phyloP scores from a whole-genome alignment of 2,113 vertebrate genomes.

The Sialia sialis region DNA sequence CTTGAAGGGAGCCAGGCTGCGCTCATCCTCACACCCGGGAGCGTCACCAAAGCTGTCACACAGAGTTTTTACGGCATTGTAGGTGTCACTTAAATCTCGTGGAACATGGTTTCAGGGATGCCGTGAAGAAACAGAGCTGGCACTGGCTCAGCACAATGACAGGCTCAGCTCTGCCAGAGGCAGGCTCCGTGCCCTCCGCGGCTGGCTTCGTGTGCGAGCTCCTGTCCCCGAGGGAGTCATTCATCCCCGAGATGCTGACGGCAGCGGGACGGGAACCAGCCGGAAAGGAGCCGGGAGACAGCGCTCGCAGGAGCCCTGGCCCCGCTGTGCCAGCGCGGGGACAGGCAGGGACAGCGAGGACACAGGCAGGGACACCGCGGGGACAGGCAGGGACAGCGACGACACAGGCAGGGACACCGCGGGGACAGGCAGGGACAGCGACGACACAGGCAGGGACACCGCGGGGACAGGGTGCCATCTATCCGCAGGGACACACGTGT shows the following conservation, averaged over 20 bases:
- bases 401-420: neutral
- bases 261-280: neutral
- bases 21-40: neutral
- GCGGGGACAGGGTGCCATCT: neutral
- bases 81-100: neutral
- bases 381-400: neutral
- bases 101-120: neutral
- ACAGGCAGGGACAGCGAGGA: neutral
- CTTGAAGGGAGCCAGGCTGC: neutral
- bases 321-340: neutral
- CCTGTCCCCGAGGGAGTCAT: rapidly evolving
- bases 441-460: neutral
- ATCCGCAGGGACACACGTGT: too few species aligned
- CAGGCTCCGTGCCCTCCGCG: neutral
- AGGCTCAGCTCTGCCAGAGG: neutral
- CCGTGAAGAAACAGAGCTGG: neutral
- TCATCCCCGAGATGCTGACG: rapidly evolving
- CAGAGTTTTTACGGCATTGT: rapidly evolving
- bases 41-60: neutral
- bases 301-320: rapidly evolving
- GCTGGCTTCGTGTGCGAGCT: rapidly evolving
- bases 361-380: neutral
- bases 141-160: neutral
- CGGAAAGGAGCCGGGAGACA: neutral
- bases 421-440: neutral